A percentile compares a stretch with the other conserved stretches of the same genome.
Conservation (phyloP, 2,797 vertebrate species). For the Tragopan temminckii region DNA sequence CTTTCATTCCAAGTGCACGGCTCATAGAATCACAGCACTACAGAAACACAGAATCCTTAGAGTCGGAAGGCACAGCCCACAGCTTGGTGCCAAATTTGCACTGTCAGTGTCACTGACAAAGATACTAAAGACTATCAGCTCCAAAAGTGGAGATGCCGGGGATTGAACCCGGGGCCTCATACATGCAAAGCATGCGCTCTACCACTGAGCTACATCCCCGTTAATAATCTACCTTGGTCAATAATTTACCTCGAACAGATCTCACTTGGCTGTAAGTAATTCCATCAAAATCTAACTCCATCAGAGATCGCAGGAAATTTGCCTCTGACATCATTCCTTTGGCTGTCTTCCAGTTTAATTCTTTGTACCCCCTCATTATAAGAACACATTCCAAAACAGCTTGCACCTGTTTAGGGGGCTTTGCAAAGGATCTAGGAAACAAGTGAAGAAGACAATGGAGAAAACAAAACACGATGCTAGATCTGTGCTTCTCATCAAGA, state of each 20-base stretch:
- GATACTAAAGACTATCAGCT: too few relatives aligned
- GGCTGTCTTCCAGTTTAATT: slow-evolving; percentile 94
- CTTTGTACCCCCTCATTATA: slow-evolving; percentile 93
- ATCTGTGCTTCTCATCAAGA: rapidly evolving
- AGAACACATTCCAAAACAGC: slow-evolving; percentile 95
- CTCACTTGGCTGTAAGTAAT: slow-evolving; percentile 88
- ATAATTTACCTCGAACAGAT: slow-evolving; percentile 87
- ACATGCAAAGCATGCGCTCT: slow-evolving; percentile 87
- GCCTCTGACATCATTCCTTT: slow-evolving; percentile 98
- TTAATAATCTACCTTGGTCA: too few relatives aligned
- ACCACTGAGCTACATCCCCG: slow-evolving; percentile 87
- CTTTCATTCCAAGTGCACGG: neutral
- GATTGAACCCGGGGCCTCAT: slow-evolving; percentile 86
- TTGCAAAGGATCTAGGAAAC: slow-evolving; percentile 91
- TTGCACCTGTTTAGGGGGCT: slow-evolving; percentile 95
- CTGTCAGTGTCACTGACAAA: too few relatives aligned
- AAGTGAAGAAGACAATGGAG: neutral
- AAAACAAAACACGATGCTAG: neutral
- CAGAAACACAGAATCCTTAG: too few relatives aligned
- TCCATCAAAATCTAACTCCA: slow-evolving; percentile 93
- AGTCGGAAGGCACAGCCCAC: too few relatives aligned
- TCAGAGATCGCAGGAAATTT: slow-evolving; percentile 91
- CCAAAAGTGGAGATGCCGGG: slow-evolving; percentile 66
- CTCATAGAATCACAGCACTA: too few relatives aligned
- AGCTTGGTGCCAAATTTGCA: too few relatives aligned